Conservation (phyloP, 2,113 vertebrate species). For the Albula glossodonta region DNA sequence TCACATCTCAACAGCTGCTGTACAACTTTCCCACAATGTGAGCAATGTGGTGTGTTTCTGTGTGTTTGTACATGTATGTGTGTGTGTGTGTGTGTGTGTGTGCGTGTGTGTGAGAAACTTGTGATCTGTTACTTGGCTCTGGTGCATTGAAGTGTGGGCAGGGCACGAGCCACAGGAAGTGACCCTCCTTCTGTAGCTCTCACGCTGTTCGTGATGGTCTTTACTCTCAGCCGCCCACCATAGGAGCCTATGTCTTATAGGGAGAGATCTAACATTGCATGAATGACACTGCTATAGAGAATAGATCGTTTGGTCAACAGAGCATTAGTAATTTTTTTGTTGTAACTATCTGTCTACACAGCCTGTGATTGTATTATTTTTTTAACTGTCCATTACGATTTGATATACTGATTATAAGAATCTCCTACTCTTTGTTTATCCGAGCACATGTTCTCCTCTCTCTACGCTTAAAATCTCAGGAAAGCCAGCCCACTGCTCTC, state of each 20-base stretch:
- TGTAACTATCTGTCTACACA: background rate
- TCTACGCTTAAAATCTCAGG: conserved; percentile 10
- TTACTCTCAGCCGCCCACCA: background rate
- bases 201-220: background rate
- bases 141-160: background rate
- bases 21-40: background rate
- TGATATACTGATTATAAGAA: background rate
- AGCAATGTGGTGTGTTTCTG: conserved; percentile 5
- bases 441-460: background rate
- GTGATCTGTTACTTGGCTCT: background rate
- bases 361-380: background rate
- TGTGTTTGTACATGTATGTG: background rate
- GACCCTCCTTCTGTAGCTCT: background rate
- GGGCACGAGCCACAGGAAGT: background rate
- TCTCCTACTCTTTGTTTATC: conserved; percentile 3
- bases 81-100: background rate
- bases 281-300: background rate
- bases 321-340: background rate
- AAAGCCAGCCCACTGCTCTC: conserved; percentile 28
- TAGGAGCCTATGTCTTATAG: background rate
- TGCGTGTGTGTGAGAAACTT: background rate
- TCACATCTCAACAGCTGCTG: conserved; percentile 45
- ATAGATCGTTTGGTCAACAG: background rate
- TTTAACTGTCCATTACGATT: background rate
- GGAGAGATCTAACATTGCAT: background rate